A percentile compares a stretch with the other conserved stretches of the same genome.
phyloP scores from a whole-genome alignment of 2,888 invertebrate genomes.

The Papilio gigon region DNA sequence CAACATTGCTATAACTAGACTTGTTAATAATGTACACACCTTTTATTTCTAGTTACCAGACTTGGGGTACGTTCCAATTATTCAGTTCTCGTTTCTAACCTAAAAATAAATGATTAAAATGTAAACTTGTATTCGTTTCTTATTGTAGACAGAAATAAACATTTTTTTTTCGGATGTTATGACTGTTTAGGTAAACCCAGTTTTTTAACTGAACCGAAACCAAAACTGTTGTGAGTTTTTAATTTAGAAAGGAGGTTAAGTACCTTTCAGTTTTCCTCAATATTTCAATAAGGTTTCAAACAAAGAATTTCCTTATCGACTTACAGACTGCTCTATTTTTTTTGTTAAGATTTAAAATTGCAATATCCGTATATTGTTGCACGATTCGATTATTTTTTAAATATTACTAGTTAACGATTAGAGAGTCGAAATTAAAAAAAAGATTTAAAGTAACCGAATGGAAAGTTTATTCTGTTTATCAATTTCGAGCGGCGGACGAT shows the following conservation, averaged over 20 bases:
- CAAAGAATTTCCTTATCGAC: not conserved
- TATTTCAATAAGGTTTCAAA: constrained; percentile 24
- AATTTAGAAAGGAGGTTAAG: constrained; percentile 33
- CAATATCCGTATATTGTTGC: not conserved
- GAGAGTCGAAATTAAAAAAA: not conserved
- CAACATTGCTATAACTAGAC: constrained; percentile 12
- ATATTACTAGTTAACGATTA: not conserved
- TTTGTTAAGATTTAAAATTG: not conserved
- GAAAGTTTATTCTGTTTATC: constrained; percentile 45
- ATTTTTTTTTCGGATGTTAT: constrained; percentile 23
- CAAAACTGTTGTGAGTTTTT: constrained; percentile 23
- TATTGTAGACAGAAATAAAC: constrained; percentile 18
- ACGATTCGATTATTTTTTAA: not conserved
- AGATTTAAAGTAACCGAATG: constrained; percentile 47
- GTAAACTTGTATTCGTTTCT: not conserved
- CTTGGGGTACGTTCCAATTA: not conserved
- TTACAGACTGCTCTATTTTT: not conserved
- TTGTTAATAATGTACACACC: too few species aligned
- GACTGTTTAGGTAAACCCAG: constrained; percentile 25
- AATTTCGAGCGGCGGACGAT: constrained; percentile 51
- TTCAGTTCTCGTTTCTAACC: not conserved
- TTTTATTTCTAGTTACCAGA: too few species aligned
- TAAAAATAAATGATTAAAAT: constrained; percentile 6
- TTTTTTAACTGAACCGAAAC: constrained; percentile 33
- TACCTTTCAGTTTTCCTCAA: constrained; percentile 5